Conservation (phyloP, 2,797 vertebrate genomes). For the Chrosomus eos region DNA sequence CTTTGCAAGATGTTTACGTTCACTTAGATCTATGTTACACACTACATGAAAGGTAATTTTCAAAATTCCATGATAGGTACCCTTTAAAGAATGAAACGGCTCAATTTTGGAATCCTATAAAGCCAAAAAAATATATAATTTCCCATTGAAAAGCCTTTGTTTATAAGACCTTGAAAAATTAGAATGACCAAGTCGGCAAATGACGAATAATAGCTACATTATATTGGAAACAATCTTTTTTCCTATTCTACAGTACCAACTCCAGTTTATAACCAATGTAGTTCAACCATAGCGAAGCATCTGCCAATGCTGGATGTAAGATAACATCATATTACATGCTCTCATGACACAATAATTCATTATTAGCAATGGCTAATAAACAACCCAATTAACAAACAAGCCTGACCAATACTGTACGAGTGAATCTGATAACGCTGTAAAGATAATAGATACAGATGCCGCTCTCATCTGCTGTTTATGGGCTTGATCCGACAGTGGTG, state of each 20-base stretch:
- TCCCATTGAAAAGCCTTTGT: neutral
- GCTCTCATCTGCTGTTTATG: constrained; percentile 12
- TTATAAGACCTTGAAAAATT: neutral
- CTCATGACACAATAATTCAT: neutral
- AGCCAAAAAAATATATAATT: neutral
- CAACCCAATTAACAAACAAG: constrained; percentile 18
- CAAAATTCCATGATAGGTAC: no score
- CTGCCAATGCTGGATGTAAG: neutral
- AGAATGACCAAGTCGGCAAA: neutral
- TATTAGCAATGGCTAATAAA: neutral
- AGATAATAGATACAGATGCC: constrained; percentile 17
- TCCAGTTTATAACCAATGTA: neutral
- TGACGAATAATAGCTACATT: neutral
- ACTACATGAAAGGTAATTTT: no score
- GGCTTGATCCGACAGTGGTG: constrained; percentile 3
- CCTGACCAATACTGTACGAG: neutral
- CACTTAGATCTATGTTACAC: no score
- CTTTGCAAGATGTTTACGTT: no score
- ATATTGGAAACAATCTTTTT: neutral
- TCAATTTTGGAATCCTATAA: neutral
- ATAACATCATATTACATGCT: neutral
- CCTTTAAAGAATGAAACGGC: no score
- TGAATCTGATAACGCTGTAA: constrained; percentile 14
- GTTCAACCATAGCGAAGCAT: neutral
- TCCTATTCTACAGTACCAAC: neutral